Percentiles rank a stretch among this genome's conserved stretches.
Evolutionary conservation across 2,797 vertebrate genomes (phyloP).

Genomic region (Acridotheres tristis): DNA sequence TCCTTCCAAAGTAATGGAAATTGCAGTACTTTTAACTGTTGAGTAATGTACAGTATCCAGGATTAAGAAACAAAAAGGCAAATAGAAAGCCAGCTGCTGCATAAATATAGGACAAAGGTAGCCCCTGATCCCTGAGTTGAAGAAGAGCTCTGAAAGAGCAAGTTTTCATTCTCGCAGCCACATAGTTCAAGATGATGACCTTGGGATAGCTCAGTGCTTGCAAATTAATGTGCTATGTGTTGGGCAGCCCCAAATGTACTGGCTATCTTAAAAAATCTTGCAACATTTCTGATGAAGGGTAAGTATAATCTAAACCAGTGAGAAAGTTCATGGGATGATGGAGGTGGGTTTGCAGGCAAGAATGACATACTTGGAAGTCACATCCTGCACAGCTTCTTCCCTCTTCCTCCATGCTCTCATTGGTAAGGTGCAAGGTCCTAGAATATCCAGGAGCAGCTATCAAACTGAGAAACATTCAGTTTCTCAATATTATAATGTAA

Average conservation of each 20-base stretch:
- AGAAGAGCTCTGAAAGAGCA: not conserved
- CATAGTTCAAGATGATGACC: not conserved
- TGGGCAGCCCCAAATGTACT: not conserved
- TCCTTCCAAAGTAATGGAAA: not conserved
- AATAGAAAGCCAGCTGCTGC: not conserved
- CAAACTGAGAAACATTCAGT: not conserved
- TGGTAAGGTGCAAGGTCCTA: not conserved
- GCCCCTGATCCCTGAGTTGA: not conserved
- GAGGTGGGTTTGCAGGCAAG: not conserved
- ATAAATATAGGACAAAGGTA: not conserved
- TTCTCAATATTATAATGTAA: not conserved
- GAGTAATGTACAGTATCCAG: not conserved
- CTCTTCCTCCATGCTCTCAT: not conserved
- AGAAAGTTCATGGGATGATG: not conserved
- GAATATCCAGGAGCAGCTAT: not conserved
- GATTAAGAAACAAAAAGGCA: not conserved
- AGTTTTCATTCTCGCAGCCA: not conserved
- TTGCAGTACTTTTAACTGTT: not conserved
- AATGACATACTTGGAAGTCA: not conserved
- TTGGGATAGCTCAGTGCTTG: not conserved
- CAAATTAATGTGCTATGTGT: not conserved
- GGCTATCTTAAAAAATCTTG: not conserved
- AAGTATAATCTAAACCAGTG: not conserved
- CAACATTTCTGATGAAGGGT: not conserved
- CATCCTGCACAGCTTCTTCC: not conserved